Base-by-base conservation (phyloP, 1,140 invertebrate species). In the Proctacanthus coquilletti region DNA sequence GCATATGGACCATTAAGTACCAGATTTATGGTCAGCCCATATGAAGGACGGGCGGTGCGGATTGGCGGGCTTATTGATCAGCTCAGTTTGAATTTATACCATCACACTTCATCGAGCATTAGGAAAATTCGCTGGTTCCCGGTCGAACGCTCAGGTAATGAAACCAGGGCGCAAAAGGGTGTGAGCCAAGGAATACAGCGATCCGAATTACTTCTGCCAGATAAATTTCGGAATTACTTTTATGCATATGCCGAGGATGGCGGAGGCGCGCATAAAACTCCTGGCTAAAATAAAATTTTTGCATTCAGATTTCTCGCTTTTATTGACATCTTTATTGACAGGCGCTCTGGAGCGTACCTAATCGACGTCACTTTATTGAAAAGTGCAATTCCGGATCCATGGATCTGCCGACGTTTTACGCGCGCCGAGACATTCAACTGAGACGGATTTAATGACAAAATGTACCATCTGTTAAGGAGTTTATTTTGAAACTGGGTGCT, bases 311-410 rank as follows among this genome's bases (percentile, higher is more conserved):
- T 27, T 27, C 23, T 27, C 23, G 13, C 23, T 27, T n/a, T 27
- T 27, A 27, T 27, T 27, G 23, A 27, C 23, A 27, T 27, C 23
- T 27, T 27, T 27, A 27, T 27, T 27, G 23, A 27, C 23, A 13
- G 23, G 23, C 8, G 8, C 8, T 13, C 8, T 27, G 8, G 13
- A 9, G 23, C 23, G 23, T 27, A 27, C 13, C 23, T 27, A 27
- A 27, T 27, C 23, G 23, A 27, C 13, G 23, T 13, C 23, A 13
- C 13, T 27, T 27, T 27, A 13, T 9, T 9, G 13, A 27, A 13
- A 27, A 13, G 23, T 27, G n/a, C n/a, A n/a, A n/a, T n/a, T n/a
- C n/a, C n/a, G n/a, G n/a, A n/a, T n/a, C n/a, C n/a, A n/a, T n/a
- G n/a, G n/a, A n/a, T n/a, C n/a, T n/a, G n/a, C n/a, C n/a, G n/a